Evolutionary conservation across 2,113 vertebrate species (phyloP).

Genomic region (Pterophyllum scalare): DNA sequence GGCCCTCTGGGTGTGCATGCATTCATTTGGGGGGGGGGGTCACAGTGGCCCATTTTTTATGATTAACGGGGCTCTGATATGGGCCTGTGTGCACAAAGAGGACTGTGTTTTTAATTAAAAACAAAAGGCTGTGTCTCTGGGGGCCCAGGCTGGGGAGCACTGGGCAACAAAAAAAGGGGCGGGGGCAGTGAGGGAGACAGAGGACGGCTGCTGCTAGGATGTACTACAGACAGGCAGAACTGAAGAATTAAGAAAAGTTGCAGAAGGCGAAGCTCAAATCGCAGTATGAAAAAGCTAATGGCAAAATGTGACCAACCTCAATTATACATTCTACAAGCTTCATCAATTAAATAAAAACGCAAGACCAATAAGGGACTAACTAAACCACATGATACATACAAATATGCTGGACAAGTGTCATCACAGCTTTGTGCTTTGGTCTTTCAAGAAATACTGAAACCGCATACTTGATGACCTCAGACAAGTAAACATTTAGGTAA

Average conservation of each 20-base stretch:
- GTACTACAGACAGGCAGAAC: background rate
- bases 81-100: conserved; percentile 52
- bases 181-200: background rate
- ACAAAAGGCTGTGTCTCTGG: conserved; percentile 63
- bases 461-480: background rate
- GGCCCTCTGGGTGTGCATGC: background rate
- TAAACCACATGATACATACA: background rate
- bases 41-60: conserved; percentile 43
- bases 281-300: background rate
- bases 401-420: background rate
- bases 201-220: background rate
- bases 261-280: background rate
- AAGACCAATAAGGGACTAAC: background rate
- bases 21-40: conserved; percentile 1
- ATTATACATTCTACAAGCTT: background rate
- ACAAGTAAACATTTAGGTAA: conserved; percentile 15
- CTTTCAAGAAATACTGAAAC: background rate
- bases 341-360: background rate
- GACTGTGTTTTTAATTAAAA: conserved; percentile 66
- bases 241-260: background rate
- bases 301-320: background rate
- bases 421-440: background rate
- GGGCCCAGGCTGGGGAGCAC: conserved; percentile 44
- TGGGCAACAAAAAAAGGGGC: conserved; percentile 40
- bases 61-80: conserved; percentile 41